Evolutionary conservation across 1,140 invertebrate species (phyloP).

Genomic region (Brachionus asplanchnoidis): DNA sequence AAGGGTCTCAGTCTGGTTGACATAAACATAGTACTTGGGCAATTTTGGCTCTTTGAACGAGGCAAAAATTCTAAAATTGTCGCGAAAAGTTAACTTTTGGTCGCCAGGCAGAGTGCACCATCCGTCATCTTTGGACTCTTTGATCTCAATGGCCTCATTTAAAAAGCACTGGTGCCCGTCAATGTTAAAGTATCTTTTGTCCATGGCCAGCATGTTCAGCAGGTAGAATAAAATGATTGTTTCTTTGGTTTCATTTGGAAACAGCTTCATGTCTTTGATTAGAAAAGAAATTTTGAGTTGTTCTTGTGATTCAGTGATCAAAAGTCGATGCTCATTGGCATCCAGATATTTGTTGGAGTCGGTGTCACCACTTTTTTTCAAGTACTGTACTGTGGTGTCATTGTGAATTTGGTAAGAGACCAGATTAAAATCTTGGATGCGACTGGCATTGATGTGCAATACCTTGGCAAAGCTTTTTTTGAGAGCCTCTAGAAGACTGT

Average conservation of each 20-base stretch:
- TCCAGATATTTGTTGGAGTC: background rate
- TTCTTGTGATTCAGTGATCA: background rate
- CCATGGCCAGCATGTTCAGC: constrained; percentile 14
- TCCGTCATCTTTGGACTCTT: background rate
- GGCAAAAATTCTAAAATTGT: constrained; percentile 5
- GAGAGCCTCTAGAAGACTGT: background rate
- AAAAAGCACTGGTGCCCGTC: background rate
- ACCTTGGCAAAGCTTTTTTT: background rate
- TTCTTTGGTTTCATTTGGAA: constrained; percentile 25
- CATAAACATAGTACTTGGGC: constrained; percentile 36
- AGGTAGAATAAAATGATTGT: constrained; percentile 31
- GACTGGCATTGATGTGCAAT: background rate
- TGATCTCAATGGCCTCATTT: background rate
- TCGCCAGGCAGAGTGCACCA: constrained; percentile 6
- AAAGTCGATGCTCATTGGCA: background rate
- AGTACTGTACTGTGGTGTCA: background rate
- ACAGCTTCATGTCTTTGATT: constrained; percentile 2
- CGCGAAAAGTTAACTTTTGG: background rate
- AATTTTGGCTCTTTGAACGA: background rate
- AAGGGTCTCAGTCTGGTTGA: constrained; percentile 14
- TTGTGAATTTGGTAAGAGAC: background rate
- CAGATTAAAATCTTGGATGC: background rate
- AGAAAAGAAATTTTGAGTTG: background rate
- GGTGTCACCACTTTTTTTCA: background rate
- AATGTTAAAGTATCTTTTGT: background rate